Conservation (phyloP, 2,113 vertebrate species). For the Corythornis vintsioides region DNA sequence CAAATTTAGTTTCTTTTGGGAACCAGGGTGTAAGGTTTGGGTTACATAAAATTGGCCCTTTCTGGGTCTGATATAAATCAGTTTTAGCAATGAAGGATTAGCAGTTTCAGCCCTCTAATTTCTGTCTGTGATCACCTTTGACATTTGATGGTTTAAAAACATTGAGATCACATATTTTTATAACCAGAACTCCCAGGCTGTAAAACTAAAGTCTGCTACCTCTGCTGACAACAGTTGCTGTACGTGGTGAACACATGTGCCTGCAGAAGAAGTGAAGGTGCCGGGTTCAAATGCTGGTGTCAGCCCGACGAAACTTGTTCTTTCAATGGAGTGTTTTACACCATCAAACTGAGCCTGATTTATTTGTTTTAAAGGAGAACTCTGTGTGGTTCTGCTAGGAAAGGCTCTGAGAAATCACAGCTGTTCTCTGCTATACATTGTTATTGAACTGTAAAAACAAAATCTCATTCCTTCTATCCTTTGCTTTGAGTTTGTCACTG, state of each 20-base stretch:
- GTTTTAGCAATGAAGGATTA: slow-evolving; percentile 41
- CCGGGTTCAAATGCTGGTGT: background rate
- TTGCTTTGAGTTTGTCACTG: background rate
- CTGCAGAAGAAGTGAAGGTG: background rate
- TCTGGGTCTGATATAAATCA: slow-evolving; percentile 22
- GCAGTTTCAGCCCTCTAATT: slow-evolving; percentile 24
- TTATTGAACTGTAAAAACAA: slow-evolving; percentile 19
- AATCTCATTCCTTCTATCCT: background rate
- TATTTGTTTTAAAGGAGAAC: slow-evolving; percentile 27
- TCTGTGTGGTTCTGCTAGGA: background rate
- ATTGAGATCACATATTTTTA: slow-evolving; percentile 46
- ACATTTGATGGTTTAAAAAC: slow-evolving; percentile 5
- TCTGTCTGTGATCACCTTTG: slow-evolving; percentile 61
- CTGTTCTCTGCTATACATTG: background rate
- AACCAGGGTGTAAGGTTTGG: slow-evolving; percentile 15
- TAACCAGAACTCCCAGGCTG: slow-evolving; percentile 14
- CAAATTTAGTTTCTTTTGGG: slow-evolving; percentile 19
- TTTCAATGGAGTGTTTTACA: background rate
- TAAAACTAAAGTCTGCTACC: slow-evolving; percentile 16
- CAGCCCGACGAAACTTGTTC: background rate
- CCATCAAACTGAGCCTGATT: background rate
- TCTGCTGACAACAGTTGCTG: background rate
- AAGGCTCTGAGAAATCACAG: background rate
- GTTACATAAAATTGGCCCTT: background rate
- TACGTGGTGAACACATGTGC: slow-evolving; percentile 47